Percentiles rank a stretch among this genome's conserved stretches.
These are phyloP conservation scores for Pantala flavescens DNA, from an alignment of 1,140 invertebrate genomes.

Conservation along the genomic window DNA sequence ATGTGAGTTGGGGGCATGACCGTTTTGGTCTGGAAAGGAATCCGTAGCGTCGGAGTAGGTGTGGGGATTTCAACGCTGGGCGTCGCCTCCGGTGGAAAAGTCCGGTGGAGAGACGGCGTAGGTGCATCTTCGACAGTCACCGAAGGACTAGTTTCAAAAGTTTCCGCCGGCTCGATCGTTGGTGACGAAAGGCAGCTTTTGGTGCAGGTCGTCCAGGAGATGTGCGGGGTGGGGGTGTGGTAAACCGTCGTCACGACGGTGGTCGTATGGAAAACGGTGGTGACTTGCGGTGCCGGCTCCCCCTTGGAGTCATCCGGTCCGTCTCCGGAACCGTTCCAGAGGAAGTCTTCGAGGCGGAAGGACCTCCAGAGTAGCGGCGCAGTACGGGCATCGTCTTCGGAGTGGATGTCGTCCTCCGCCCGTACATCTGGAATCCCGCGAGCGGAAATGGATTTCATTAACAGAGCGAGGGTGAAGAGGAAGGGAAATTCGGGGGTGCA, in stretches of 20 bases:
- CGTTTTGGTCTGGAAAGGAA: constrained; percentile 21
- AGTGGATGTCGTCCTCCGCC: background rate
- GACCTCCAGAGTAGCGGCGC: constrained; percentile 38
- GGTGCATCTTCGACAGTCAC: constrained; percentile 3
- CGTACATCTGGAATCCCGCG: background rate
- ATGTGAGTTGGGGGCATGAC: constrained; percentile 11
- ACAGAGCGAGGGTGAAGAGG: background rate
- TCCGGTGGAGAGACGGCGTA: background rate
- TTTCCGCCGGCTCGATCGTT: constrained; percentile 12
- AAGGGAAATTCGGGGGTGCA: background rate
- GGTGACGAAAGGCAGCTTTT: constrained; percentile 2
- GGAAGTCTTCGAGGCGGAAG: constrained; percentile 66
- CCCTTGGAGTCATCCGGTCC: constrained; percentile 37
- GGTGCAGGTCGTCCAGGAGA: background rate
- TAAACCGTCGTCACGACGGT: constrained; percentile 54
- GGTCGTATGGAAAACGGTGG: constrained; percentile 38
- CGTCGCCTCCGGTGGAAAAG: constrained; percentile 18
- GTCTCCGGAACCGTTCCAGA: constrained; percentile 75
- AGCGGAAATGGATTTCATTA: background rate
- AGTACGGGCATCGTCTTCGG: background rate
- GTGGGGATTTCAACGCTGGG: constrained; percentile 17
- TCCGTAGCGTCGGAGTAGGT: constrained; percentile 19
- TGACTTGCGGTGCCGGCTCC: constrained; percentile 19
- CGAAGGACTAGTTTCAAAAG: background rate
- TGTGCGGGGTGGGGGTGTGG: background rate